Evolutionary conservation across 2,797 vertebrate genomes (phyloP).

Genomic region (Galago senegalensis): DNA sequence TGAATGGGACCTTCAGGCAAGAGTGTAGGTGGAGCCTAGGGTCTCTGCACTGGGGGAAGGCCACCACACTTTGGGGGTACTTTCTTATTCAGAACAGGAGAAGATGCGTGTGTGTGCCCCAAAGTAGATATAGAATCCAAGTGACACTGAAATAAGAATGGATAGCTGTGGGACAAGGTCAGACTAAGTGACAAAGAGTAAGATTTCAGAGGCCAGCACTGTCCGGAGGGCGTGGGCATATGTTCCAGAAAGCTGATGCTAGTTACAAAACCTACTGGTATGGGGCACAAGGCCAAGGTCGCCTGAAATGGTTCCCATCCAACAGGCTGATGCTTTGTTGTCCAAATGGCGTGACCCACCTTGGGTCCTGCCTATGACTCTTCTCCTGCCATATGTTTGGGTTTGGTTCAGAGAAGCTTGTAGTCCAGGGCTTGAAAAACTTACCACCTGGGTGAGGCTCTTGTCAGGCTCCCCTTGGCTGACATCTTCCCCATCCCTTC

Average conservation of each 20-base stretch:
- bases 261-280: neutral
- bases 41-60: neutral
- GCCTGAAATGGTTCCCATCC: too few species aligned
- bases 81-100: neutral
- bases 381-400: neutral
- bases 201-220: neutral
- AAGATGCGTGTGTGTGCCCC: neutral
- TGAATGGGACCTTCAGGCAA: neutral
- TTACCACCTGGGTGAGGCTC: neutral
- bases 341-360: neutral
- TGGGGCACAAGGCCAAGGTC: too few species aligned
- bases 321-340: neutral
- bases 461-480: neutral
- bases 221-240: neutral
- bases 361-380: neutral
- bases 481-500: neutral
- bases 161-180: neutral
- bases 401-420: neutral
- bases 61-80: neutral
- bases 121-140: neutral
- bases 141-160: neutral
- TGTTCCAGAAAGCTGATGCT: neutral
- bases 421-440: neutral
- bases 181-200: neutral
- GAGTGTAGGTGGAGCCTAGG: neutral